These are phyloP conservation scores for Lycocerus yunnanus DNA, from an alignment of 2,888 invertebrate species.

Conservation along the genomic window DNA sequence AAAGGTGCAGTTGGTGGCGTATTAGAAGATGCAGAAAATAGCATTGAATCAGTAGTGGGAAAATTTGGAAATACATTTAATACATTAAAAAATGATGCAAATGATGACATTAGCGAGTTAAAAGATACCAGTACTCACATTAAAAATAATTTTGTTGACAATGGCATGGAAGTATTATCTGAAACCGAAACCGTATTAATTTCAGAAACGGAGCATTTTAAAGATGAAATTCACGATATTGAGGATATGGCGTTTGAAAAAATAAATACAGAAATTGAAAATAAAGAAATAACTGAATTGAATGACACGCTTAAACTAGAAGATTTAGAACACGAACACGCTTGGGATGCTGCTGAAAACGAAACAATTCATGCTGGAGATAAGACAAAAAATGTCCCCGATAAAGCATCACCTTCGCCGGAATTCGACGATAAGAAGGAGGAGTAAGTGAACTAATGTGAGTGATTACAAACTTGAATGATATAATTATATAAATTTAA, in stretches of 20 bases:
- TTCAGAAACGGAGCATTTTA: conserved; percentile 42
- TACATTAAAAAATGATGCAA: conserved; percentile 38
- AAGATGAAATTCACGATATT: not conserved
- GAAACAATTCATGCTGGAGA: conserved; percentile 35
- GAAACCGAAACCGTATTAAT: conserved; percentile 50
- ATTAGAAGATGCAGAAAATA: conserved; percentile 47
- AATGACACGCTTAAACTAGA: conserved; percentile 38
- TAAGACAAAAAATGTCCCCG: conserved; percentile 2
- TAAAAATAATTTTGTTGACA: conserved; percentile 39
- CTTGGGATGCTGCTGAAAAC: conserved; percentile 42
- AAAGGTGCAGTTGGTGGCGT: conserved; percentile 49
- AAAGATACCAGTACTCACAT: conserved; percentile 43
- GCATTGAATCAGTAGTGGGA: conserved; percentile 46
- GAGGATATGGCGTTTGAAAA: conserved; percentile 27
- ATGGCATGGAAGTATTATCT: conserved; percentile 46
- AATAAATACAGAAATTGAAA: conserved; percentile 19
- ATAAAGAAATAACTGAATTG: conserved; percentile 29
- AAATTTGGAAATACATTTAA: conserved; percentile 50
- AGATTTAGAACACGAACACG: conserved; percentile 43
- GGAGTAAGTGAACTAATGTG: conserved; percentile 53
- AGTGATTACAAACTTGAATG: conserved; percentile 39
- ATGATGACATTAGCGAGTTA: conserved; percentile 38
- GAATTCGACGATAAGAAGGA: conserved; percentile 44
- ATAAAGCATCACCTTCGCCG: conserved; percentile 36
- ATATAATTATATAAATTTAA: not conserved